Conservation (phyloP, 1,140 invertebrate genomes). For the Trichonephila clavata region DNA sequence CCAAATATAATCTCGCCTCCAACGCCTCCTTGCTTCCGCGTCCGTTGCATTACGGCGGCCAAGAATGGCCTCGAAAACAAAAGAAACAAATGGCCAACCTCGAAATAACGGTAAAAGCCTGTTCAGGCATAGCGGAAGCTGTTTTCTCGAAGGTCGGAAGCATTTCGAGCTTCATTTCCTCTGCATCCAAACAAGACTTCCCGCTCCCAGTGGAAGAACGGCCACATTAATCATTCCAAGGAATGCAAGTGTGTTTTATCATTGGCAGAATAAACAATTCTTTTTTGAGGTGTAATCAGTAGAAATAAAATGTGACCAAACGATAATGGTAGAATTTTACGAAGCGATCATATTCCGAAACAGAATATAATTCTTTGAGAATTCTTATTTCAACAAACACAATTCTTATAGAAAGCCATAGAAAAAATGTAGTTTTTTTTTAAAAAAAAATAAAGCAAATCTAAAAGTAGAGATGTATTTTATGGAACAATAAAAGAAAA, state of each 20-base stretch:
- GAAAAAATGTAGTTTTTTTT: no score
- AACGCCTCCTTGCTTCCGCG: constrained; percentile 15
- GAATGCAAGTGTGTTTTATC: constrained; percentile 6
- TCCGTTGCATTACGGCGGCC: not conserved
- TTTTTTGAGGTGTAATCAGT: no score
- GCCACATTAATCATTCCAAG: not conserved
- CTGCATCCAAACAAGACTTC: constrained; percentile 34
- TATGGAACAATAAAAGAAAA: no score
- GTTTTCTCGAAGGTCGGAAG: constrained; percentile 36
- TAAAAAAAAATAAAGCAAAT: no score
- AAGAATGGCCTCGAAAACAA: constrained; percentile 11
- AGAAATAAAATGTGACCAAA: no score
- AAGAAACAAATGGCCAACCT: constrained; percentile 20
- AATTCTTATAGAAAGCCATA: no score
- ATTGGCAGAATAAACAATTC: not conserved
- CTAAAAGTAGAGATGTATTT: no score
- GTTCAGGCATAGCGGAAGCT: constrained; percentile 28
- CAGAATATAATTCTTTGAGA: no score
- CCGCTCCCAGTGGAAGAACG: not conserved
- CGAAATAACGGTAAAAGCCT: constrained; percentile 29
- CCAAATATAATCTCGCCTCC: constrained; percentile 20
- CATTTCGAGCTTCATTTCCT: constrained; percentile 37
- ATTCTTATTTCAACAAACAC: no score
- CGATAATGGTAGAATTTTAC: no score
- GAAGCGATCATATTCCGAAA: no score